Evolutionary conservation across 2,888 invertebrate genomes (phyloP), one percentile per base, ranked within the genome.

Genomic region (Syritta pipiens): DNA sequence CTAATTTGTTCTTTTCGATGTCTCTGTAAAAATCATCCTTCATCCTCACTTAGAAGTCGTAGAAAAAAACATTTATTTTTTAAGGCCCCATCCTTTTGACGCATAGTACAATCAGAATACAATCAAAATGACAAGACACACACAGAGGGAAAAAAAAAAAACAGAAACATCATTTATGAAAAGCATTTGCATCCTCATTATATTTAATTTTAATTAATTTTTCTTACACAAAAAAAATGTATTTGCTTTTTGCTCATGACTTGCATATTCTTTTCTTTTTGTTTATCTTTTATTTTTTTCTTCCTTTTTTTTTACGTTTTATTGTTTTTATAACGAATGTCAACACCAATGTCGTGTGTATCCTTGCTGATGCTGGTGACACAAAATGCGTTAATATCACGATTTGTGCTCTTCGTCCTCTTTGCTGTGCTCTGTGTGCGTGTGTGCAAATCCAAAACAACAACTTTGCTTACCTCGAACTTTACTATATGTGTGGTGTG

Each of bases 191-290:
- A 35, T 49, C 24, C 24, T 28, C 37, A 57, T 37, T 63, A 44
- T 30, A 51, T 46, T 42, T 59, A 20, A 17, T 57, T 22, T 55
- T 55, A 55, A 28, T 67, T 55, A 17, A 49, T 57, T 44, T 63
- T 26, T 60, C 12, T 4, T 26, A 14, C 17, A 7, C n/a, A 24
- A 42, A 44, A 67, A 62, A 26, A 37, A 48, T 60, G 26, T 60
- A 57, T 24, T 60, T 59, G 71, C 53, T 77, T 65, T 32, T 60
- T 77, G 53, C 65, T 77, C 60, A 77, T 72, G 40, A 65, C 51
- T 55, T 77, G 77, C 71, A 71, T 71, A 65, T 71, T 46, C n/a
- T 63, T 26, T 60, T 42, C n/a, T 24, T 22, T 48, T 51, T 62
- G 17, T 46, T 30, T 48, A 62, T 37, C 7, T 37, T 17, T 40